Evolutionary conservation across 2,888 invertebrate genomes (phyloP).

Genomic region (Pseudeuparius sepicola): DNA sequence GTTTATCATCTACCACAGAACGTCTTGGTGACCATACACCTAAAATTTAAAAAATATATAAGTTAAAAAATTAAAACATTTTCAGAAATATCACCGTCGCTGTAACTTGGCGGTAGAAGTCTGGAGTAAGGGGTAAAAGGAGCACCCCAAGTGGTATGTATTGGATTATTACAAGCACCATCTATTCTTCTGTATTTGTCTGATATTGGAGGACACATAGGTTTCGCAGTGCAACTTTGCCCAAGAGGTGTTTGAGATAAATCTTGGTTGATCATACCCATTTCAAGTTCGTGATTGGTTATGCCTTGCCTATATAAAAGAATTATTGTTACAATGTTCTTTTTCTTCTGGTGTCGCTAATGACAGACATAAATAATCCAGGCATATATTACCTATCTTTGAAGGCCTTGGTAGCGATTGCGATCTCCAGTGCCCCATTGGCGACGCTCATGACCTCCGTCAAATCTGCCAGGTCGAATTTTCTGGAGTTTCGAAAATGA

Average conservation of each 20-base stretch:
- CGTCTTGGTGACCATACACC: conserved; percentile 49
- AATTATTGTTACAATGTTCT: background rate
- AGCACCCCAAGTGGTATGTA: conserved; percentile 61
- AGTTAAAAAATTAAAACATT: background rate
- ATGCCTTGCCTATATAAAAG: conserved; percentile 37
- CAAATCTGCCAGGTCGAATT: conserved; percentile 35
- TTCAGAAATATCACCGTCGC: conserved; percentile 43
- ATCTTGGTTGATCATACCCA: conserved; percentile 38
- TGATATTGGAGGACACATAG: conserved; percentile 38
- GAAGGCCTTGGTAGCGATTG: conserved; percentile 42
- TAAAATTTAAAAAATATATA: conserved; percentile 31
- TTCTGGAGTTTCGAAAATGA: conserved; percentile 34
- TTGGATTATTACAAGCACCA: conserved; percentile 75
- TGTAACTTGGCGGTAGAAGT: conserved; percentile 55
- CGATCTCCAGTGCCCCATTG: conserved; percentile 42
- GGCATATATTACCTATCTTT: conserved; percentile 36
- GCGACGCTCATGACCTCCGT: conserved; percentile 39
- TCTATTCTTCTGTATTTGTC: conserved; percentile 59
- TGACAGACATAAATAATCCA: background rate
- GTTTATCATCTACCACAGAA: conserved; percentile 43
- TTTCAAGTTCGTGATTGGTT: conserved; percentile 39
- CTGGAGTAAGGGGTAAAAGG: conserved; percentile 54
- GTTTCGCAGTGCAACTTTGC: conserved; percentile 34
- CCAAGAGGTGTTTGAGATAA: conserved; percentile 39
- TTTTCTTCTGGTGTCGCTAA: background rate